Conservation (phyloP, 2,888 invertebrate genomes). For the Callimorpha dominula region DNA sequence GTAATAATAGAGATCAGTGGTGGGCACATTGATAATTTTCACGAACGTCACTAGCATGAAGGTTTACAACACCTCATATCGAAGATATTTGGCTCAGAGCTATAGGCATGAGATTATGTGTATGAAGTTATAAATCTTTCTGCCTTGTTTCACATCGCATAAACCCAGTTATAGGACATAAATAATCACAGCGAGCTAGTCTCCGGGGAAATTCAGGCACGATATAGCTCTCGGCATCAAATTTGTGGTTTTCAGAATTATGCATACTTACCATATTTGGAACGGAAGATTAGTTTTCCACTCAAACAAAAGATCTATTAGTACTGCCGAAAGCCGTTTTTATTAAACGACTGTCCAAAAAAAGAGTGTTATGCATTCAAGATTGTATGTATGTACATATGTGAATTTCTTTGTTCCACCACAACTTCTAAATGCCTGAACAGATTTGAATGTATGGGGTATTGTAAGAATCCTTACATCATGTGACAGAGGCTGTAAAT, state of each 20-base stretch:
- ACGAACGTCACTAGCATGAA: not conserved
- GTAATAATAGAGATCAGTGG: no score
- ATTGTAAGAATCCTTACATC: no score
- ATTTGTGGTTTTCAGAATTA: constrained; percentile 1
- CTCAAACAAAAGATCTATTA: not conserved
- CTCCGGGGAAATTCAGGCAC: constrained; percentile 10
- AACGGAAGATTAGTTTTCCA: not conserved
- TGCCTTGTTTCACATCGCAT: not conserved
- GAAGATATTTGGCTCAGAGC: not conserved
- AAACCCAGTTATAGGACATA: constrained; percentile 15
- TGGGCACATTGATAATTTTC: no score
- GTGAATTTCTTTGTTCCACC: no score
- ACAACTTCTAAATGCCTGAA: no score
- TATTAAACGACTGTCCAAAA: no score
- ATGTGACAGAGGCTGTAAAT: no score
- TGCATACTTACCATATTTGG: constrained; percentile 6
- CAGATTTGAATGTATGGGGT: no score
- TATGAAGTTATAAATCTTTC: not conserved
- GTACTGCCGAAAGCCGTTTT: not conserved
- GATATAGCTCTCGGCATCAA: not conserved
- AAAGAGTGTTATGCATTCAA: no score
- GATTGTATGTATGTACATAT: no score
- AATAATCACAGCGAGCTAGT: constrained; percentile 7
- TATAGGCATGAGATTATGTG: not conserved
- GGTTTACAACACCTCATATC: not conserved